Evolutionary conservation across 2,113 vertebrate species (phyloP).

Genomic region (Trematomus loennbergii): DNA sequence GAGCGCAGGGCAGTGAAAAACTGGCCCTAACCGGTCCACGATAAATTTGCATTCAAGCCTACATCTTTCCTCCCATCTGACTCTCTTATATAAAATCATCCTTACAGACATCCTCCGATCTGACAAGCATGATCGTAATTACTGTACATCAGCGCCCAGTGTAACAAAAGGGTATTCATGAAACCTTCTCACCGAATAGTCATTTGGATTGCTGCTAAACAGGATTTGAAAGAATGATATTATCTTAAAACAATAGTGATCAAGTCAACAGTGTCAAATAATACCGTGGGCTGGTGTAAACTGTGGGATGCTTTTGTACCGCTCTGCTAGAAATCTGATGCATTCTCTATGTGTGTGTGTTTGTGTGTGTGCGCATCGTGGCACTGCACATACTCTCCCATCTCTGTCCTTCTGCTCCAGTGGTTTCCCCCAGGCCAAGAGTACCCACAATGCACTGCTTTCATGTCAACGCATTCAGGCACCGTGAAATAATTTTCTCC

Average conservation of each 20-base stretch:
- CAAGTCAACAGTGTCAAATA: constrained; percentile 53
- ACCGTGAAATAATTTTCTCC: constrained; percentile 73
- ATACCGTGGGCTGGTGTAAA: constrained; percentile 58
- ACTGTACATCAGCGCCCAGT: constrained; percentile 46
- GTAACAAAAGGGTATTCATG: constrained; percentile 17
- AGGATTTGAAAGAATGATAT: constrained; percentile 30
- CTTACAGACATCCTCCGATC: constrained; percentile 43
- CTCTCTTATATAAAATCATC: constrained; percentile 72
- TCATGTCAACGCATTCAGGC: constrained; percentile 74
- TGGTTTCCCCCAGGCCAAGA: constrained; percentile 73
- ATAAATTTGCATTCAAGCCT: constrained; percentile 78
- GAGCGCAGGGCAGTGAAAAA: constrained; percentile 69
- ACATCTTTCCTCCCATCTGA: constrained; percentile 71
- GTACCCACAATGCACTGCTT: constrained; percentile 79
- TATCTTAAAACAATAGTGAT: constrained; percentile 44
- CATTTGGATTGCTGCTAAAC: constrained; percentile 37
- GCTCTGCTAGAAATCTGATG: constrained; percentile 48
- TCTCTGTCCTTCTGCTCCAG: constrained; percentile 80
- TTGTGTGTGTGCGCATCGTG: constrained; percentile 25
- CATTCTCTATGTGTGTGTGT: constrained; percentile 30
- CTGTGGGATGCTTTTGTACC: constrained; percentile 58
- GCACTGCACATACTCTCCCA: constrained; percentile 73
- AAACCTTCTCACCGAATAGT: constrained; percentile 34
- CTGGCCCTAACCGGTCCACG: constrained; percentile 73
- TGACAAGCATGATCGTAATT: constrained; percentile 37